Percentiles rank a stretch among this genome's conserved stretches.
Evolutionary conservation across 2,113 vertebrate genomes (phyloP).

Genomic region (Burhinus bistriatus): DNA sequence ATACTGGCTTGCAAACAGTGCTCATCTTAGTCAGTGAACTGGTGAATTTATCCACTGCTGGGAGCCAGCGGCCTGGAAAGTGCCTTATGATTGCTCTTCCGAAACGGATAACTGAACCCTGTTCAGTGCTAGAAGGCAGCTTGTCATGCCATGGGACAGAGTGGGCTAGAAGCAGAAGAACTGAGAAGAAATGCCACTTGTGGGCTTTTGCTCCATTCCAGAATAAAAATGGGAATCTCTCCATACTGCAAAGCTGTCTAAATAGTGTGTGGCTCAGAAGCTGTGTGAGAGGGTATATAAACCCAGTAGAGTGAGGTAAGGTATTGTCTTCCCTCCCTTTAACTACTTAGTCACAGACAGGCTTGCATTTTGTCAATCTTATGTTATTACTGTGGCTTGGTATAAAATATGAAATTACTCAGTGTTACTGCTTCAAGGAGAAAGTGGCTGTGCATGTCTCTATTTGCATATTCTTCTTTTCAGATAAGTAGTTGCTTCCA

Average conservation of each 20-base stretch:
- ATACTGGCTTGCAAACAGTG: background rate
- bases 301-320: background rate
- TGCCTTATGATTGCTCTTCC: background rate
- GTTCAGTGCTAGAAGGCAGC: background rate
- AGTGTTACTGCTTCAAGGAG: background rate
- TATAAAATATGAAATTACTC: background rate
- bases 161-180: background rate
- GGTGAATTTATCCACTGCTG: slow-evolving; percentile 27
- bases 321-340: background rate
- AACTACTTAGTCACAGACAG: background rate
- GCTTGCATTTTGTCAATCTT: background rate
- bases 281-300: background rate
- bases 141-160: background rate
- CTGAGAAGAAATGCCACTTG: background rate
- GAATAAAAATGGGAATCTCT: background rate
- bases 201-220: background rate
- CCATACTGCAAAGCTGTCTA: background rate
- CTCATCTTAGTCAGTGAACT: background rate
- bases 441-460: background rate
- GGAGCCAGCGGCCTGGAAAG: slow-evolving; percentile 1
- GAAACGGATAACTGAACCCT: background rate
- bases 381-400: background rate
- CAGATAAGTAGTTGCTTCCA: background rate
- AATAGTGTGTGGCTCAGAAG: background rate
- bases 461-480: background rate